Conservation (phyloP, 2,888 invertebrate species). For the Campoplex capitator region DNA sequence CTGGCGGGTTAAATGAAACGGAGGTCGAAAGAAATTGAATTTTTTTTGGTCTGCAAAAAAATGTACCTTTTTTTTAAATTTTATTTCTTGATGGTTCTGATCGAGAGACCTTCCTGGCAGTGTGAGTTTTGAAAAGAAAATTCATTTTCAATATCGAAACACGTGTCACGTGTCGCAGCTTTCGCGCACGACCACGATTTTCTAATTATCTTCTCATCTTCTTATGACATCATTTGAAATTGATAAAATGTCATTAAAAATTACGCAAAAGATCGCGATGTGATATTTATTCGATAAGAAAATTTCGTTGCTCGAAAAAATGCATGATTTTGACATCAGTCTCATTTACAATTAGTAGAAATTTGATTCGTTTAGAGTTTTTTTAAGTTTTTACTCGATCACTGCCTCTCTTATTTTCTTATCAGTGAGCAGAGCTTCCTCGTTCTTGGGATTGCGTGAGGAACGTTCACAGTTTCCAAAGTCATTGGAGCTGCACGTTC, state of each 20-base stretch:
- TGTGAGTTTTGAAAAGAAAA: too few relatives aligned
- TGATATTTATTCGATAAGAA: not conserved
- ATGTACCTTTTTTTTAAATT: not conserved
- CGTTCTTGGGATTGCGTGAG: not conserved
- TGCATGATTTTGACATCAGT: not conserved
- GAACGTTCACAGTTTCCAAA: conserved; percentile 48
- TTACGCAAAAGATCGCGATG: not conserved
- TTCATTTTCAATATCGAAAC: too few relatives aligned
- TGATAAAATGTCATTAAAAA: not conserved
- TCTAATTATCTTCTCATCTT: too few relatives aligned
- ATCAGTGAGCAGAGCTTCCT: conserved; percentile 46
- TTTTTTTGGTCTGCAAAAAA: not conserved
- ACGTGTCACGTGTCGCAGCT: too few relatives aligned
- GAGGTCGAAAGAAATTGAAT: not conserved
- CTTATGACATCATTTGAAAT: too few relatives aligned
- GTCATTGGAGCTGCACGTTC: conserved; percentile 43
- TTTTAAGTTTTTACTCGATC: conserved; percentile 32
- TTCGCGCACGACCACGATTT: too few relatives aligned
- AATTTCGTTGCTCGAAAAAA: not conserved
- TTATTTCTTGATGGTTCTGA: too few relatives aligned
- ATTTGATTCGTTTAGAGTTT: not conserved
- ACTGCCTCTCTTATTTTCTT: conserved; percentile 50
- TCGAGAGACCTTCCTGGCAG: too few relatives aligned
- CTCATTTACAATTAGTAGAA: not conserved
- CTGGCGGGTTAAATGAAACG: not conserved